phyloP scores from a whole-genome alignment of 2,888 invertebrate species.

The Leptopilina syphax region DNA sequence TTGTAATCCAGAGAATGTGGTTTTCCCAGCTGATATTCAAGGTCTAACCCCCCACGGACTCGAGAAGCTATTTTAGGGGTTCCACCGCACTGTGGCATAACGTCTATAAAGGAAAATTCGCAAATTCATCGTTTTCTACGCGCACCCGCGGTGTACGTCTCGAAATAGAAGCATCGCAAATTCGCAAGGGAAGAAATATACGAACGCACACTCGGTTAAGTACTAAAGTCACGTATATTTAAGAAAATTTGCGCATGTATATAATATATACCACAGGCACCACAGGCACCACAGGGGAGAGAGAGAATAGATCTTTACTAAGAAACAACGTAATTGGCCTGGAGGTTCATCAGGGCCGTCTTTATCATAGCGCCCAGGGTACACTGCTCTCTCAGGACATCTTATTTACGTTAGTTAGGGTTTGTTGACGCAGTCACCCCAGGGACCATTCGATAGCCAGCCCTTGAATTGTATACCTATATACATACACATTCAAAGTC shows the following conservation, averaged over 20 bases:
- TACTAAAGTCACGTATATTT: too few relatives aligned
- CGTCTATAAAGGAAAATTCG: constrained; percentile 60
- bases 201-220: constrained; percentile 1
- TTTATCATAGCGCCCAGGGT: constrained; percentile 55
- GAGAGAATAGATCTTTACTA: constrained; percentile 47
- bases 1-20: constrained; percentile 32
- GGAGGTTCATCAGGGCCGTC: constrained; percentile 63
- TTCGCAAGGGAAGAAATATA: constrained; percentile 39
- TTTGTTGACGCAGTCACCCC: constrained; percentile 74
- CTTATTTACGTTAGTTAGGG: constrained; percentile 77
- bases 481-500: constrained; percentile 6
- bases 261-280: constrained; percentile 41
- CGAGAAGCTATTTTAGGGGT: constrained; percentile 46
- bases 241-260: too few relatives aligned
- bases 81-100: background rate
- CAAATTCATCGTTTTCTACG: constrained; percentile 66
- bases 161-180: constrained; percentile 37
- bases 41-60: constrained; percentile 31
- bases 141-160: constrained; percentile 46
- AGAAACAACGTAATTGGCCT: constrained; percentile 60
- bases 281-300: too few relatives aligned
- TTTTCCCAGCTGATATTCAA: constrained; percentile 27
- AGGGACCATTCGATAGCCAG: constrained; percentile 58
- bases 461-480: background rate
- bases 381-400: constrained; percentile 65